phyloP scores from a whole-genome alignment of 1,140 invertebrate genomes.

The Drosophila mojavensis region DNA sequence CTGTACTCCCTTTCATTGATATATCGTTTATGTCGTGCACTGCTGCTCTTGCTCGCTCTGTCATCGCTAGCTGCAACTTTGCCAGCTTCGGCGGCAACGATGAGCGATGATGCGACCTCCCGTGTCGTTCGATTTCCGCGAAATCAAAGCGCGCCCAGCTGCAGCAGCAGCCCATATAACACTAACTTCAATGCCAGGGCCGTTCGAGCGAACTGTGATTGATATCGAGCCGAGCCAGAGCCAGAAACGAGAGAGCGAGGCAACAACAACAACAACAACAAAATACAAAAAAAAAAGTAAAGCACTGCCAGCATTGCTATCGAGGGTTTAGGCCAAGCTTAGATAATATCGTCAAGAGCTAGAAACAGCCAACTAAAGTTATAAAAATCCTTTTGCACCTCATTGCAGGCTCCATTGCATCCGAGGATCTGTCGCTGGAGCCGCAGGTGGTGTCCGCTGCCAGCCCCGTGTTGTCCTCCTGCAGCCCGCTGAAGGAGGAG shows the following conservation, averaged over 20 bases:
- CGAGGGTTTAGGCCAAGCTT: conserved; percentile 12
- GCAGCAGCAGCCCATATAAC: conserved; percentile 57
- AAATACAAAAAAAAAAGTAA: not conserved
- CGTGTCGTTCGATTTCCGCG: conserved; percentile 78
- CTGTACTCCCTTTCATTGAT: too few relatives aligned
- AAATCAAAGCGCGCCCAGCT: conserved; percentile 78
- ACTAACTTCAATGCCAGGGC: conserved; percentile 56
- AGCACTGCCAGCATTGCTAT: not conserved
- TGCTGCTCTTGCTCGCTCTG: not conserved
- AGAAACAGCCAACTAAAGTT: conserved; percentile 10
- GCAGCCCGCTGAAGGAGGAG: conserved; percentile 86
- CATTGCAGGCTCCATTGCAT: conserved; percentile 90
- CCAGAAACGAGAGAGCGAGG: not conserved
- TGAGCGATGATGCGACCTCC: conserved; percentile 80
- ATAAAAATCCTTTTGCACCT: conserved; percentile 20
- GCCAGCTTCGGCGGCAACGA: conserved; percentile 44
- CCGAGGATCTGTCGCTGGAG: conserved; percentile 90
- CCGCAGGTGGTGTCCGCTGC: conserved; percentile 84
- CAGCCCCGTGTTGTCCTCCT: conserved; percentile 84
- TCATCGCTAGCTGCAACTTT: conserved; percentile 23
- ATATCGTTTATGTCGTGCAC: too few relatives aligned
- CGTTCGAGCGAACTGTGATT: conserved; percentile 76
- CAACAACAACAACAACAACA: not conserved
- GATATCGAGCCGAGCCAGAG: conserved; percentile 49
- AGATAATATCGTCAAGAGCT: not conserved